Conservation (phyloP, 1,140 invertebrate genomes). For the Zaprionus davidi region DNA sequence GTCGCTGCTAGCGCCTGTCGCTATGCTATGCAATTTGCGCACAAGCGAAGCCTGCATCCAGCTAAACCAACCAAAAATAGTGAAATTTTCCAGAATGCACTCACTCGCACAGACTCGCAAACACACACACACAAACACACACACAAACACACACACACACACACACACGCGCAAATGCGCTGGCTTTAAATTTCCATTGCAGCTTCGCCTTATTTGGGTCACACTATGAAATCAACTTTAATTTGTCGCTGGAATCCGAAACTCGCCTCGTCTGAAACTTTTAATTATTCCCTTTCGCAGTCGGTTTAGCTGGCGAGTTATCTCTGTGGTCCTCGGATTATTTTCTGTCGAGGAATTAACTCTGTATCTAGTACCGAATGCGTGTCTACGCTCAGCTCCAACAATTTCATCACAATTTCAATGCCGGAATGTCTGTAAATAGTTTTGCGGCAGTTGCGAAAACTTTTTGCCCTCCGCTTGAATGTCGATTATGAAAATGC, state of each 20-base stretch:
- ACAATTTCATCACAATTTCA: not conserved
- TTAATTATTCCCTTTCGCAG: not conserved
- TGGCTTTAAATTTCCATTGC: not conserved
- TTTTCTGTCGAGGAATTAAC: not conserved
- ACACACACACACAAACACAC: not conserved
- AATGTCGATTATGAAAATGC: not conserved
- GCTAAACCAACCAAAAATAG: slow-evolving; percentile 28
- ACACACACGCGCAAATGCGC: not conserved
- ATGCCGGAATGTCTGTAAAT: not conserved
- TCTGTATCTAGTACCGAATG: not conserved
- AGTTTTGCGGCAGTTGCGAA: not conserved
- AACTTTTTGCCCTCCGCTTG: not conserved
- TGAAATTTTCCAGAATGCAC: slow-evolving; percentile 26
- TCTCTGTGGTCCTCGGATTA: not conserved
- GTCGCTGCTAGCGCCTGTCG: slow-evolving; percentile 18
- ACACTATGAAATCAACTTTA: slow-evolving; percentile 15
- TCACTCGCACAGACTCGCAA: not conserved
- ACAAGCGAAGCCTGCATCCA: not conserved
- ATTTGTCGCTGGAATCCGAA: slow-evolving; percentile 1
- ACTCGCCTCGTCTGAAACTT: slow-evolving; percentile 4
- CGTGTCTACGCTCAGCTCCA: not conserved
- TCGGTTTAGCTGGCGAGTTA: not conserved
- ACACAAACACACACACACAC: not conserved
- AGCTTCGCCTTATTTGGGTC: slow-evolving; percentile 26
- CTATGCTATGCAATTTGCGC: slow-evolving; percentile 45